Evolutionary conservation across 92 coral and sea anemone species (phyloP), one percentile per base, ranked within the genome.

Genomic region (Porites evermanni): DNA sequence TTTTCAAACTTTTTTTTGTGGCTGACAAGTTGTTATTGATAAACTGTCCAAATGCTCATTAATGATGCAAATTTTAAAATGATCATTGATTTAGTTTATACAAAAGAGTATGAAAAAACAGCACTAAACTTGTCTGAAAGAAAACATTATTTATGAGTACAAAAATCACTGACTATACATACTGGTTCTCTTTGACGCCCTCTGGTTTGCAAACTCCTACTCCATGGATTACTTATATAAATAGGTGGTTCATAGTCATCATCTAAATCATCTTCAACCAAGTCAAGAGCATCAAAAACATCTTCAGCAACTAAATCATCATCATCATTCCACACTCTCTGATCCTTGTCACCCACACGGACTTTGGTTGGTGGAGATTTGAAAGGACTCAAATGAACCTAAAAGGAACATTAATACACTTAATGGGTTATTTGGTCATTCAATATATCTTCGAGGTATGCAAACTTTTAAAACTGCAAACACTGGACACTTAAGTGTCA

Each of bases 341-440:
- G 97, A 79, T 97, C 98, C 64, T 77, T 86, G 88, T 97, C 99
- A 51, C 93, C 90, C 13, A 97, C 94, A 9, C 99, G 88, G 50
- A 94, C 88, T 80, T 93, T 95, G 47, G 90, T 94, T 24, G 95
- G 90, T 67, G 99, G 99, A 12, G 99, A 97, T 80, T 91, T 97
- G 53, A 95, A 79, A 11, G 93, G 94, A 61, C 86, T 89, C 72
- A 97, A 83, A 60, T 97, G 98, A 20, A 82, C 79, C 99, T 96
- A 58, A 70, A 70, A 20, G 56, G 66, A 64, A 12, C 4, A 53
- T 12, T 3, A 11, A 56, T 14, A 56, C 4, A 56, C 16, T 11
- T 24, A 18, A 51, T 65, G 64, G 9, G 13, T 2, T 12, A 11
- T 53, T 26, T 20, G 17, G 58, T 74, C 78, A 53, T 52, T 74